These are phyloP conservation scores for Lagodon rhomboides DNA, from an alignment of 2,797 vertebrate species.

Conservation along the genomic window DNA sequence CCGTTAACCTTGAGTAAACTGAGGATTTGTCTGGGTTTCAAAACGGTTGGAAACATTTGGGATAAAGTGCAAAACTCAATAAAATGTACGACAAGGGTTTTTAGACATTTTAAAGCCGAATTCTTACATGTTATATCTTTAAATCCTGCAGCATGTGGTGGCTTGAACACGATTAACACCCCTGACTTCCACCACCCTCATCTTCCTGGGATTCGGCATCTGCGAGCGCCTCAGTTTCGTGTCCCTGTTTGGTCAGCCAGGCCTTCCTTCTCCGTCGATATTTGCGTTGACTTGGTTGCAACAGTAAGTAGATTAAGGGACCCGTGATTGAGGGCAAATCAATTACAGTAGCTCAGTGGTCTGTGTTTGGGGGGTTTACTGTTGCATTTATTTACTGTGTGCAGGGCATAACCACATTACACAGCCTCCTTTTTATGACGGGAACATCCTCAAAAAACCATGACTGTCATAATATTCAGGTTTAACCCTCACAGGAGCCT, in stretches of 20 bases:
- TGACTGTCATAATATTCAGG: neutral
- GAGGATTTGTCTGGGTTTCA: no score
- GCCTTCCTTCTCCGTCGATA: constrained; percentile 57
- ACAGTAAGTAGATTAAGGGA: constrained; percentile 76
- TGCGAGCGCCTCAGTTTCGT: constrained; percentile 22
- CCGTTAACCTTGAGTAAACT: no score
- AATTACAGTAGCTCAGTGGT: constrained; percentile 72
- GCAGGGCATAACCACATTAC: constrained; percentile 30
- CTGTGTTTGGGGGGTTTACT: constrained; percentile 50
- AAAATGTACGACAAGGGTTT: no score
- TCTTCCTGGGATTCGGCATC: constrained; percentile 15
- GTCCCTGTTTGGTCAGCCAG: constrained; percentile 40
- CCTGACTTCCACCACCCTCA: neutral
- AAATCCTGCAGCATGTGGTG: neutral
- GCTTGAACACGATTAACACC: neutral
- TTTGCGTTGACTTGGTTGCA: constrained; percentile 67
- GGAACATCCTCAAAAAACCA: constrained; percentile 43
- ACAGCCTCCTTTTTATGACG: constrained; percentile 20
- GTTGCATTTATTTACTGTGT: constrained; percentile 45
- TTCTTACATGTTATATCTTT: no score
- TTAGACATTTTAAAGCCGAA: no score
- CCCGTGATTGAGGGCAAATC: constrained; percentile 79
- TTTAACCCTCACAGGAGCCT: neutral
- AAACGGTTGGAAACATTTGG: no score
- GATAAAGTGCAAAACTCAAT: no score